Evolutionary conservation across 2,888 invertebrate species (phyloP), one percentile per base, ranked within the genome.

Genomic region (Caradrina kadenii): DNA sequence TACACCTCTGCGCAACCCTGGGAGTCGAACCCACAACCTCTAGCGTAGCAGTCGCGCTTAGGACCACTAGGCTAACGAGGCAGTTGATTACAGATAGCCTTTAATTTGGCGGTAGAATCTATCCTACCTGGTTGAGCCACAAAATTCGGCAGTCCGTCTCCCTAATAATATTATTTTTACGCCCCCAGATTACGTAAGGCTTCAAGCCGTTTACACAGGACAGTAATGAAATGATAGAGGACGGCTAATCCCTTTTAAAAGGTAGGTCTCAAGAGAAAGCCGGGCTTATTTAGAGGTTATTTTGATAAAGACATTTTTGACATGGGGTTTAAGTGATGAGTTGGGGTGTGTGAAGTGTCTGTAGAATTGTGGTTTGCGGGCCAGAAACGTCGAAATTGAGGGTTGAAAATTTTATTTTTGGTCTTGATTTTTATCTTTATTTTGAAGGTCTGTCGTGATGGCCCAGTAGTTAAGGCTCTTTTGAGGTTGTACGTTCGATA

Each of bases 221-320:
- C 66, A 17, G 58, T 72, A 76, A 76, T 83, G 63, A 81, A 80
- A 82, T 81, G 69, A 81, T 74, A 72, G 65, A 68, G 60, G 45
- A 61, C 26, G 72, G 63, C 67, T 80, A 76, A 82, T 82, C 81
- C 63, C 50, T 59, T 69, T 69, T 69, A 73, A 82, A 80, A 80
- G 69, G 73, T 69, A 69, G 68, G 69, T 56, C 81, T 73, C 65
- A 15, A n/a, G 73, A 66, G 75, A 58, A 17, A 17, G 52, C 52
- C 48, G 42, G 73, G 63, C 62, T 72, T 64, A 60, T 80, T 52
- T 26, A 11, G 59, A 64, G 69, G 52, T 61, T 73, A 69, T 82
- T 80, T 72, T 73, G 63, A 64, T 69, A 67, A 50, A 64, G 65
- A 62, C 55, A 65, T 65, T 69, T 74, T 70, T 75, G 69, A 55